phyloP scores from a whole-genome alignment of 2,888 invertebrate species.

The Heteropelma amictum region DNA sequence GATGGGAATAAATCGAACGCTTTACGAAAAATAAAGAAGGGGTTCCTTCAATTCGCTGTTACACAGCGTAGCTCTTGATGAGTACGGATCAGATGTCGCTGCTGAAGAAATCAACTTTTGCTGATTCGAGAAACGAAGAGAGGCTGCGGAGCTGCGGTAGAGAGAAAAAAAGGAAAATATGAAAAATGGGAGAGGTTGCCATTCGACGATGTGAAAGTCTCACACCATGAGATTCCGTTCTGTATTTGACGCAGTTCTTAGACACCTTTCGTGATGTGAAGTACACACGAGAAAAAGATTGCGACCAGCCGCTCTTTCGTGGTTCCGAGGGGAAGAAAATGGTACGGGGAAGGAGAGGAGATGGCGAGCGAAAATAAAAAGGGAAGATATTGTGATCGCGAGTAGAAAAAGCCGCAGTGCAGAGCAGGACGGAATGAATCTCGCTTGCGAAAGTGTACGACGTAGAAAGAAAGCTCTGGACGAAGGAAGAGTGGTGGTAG shows the following conservation, averaged over 20 bases:
- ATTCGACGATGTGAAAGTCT: conserved; percentile 36
- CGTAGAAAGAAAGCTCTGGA: conserved; percentile 51
- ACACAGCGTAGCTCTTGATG: background rate
- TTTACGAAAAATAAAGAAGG: too few species aligned
- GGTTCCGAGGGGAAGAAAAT: conserved; percentile 59
- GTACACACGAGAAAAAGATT: conserved; percentile 68
- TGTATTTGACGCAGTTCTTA: conserved; percentile 71
- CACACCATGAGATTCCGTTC: conserved; percentile 52
- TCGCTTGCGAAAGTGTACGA: conserved; percentile 41
- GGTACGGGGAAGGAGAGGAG: too few species aligned
- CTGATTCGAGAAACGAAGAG: conserved; percentile 37
- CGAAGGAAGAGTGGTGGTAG: conserved; percentile 62
- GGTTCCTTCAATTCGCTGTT: conserved; percentile 1
- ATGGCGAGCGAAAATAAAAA: conserved; percentile 39
- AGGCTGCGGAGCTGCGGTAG: conserved; percentile 16
- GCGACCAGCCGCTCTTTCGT: conserved; percentile 60
- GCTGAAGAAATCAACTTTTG: conserved; percentile 22
- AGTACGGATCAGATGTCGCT: conserved; percentile 37
- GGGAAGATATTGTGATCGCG: conserved; percentile 11
- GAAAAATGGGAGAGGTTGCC: conserved; percentile 29
- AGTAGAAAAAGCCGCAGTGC: conserved; percentile 54
- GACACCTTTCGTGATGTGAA: conserved; percentile 68
- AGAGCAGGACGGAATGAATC: conserved; percentile 56
- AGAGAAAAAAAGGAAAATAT: conserved; percentile 14
- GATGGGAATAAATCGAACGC: too few species aligned